Evolutionary conservation across 2,888 invertebrate genomes (phyloP).

Genomic region (Cerastis rubricosa): DNA sequence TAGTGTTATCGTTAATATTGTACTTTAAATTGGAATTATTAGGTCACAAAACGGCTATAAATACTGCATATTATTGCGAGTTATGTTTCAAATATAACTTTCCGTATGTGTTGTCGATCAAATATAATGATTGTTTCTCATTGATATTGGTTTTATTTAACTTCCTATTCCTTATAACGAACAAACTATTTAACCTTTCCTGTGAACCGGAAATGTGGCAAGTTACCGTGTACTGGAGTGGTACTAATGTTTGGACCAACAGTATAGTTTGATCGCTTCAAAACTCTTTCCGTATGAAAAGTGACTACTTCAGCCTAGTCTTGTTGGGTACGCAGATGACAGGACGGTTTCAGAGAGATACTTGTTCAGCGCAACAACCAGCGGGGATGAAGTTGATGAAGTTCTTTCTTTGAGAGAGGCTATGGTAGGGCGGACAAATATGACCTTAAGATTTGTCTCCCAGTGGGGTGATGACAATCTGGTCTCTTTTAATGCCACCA

Average conservation of each 20-base stretch:
- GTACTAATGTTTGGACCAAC: neutral
- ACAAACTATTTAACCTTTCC: neutral
- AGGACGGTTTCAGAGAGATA: no score
- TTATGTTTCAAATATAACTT: conserved; percentile 42
- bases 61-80: conserved; percentile 19
- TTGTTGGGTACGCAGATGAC: no score
- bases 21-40: conserved; percentile 42
- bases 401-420: no score
- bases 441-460: no score
- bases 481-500: no score
- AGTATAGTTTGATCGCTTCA: neutral
- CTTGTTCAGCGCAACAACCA: no score
- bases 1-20: conserved; percentile 33
- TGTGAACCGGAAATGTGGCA: neutral
- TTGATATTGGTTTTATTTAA: conserved; percentile 36
- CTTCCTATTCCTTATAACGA: neutral
- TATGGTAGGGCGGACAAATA: no score
- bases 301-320: no score
- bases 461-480: no score
- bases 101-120: conserved; percentile 60
- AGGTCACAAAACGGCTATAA: conserved; percentile 55
- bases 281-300: neutral
- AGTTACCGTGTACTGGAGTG: neutral
- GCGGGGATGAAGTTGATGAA: no score
- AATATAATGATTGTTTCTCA: conserved; percentile 63